A percentile compares a stretch with the other conserved stretches of the same genome.
phyloP scores from a whole-genome alignment of 2,113 vertebrate species.

The Leiothrix lutea region DNA sequence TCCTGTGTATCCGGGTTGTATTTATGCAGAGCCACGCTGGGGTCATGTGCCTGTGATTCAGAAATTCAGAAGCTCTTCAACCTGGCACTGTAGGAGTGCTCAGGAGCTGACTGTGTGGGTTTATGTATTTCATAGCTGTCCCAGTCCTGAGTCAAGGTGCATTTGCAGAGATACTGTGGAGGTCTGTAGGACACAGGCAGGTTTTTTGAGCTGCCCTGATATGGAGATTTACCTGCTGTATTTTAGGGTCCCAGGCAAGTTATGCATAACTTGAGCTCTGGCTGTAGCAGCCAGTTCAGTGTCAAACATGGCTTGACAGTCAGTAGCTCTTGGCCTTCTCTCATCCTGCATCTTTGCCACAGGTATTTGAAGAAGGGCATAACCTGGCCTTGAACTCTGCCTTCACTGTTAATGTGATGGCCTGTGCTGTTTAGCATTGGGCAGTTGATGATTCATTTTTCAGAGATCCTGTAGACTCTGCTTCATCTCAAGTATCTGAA shows the following conservation, averaged over 20 bases:
- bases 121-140: background rate
- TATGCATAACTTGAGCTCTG: background rate
- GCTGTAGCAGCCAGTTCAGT: background rate
- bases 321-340: background rate
- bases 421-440: background rate
- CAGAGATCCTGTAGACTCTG: background rate
- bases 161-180: background rate
- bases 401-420: background rate
- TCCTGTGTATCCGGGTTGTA: background rate
- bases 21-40: background rate
- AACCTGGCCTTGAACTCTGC: background rate
- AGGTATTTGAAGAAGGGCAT: background rate
- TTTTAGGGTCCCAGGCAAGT: background rate
- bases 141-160: background rate
- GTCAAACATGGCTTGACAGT: background rate
- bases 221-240: background rate
- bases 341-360: background rate
- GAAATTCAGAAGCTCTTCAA: background rate
- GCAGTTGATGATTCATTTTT: background rate
- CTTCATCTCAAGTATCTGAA: background rate
- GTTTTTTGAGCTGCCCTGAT: background rate
- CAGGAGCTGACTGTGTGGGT: background rate
- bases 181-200: too few relatives aligned
- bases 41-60: rapidly evolving
- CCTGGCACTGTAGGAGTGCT: background rate